Base-by-base conservation (phyloP, 1,140 invertebrate genomes). In the Cyphomyrmex costatus region DNA sequence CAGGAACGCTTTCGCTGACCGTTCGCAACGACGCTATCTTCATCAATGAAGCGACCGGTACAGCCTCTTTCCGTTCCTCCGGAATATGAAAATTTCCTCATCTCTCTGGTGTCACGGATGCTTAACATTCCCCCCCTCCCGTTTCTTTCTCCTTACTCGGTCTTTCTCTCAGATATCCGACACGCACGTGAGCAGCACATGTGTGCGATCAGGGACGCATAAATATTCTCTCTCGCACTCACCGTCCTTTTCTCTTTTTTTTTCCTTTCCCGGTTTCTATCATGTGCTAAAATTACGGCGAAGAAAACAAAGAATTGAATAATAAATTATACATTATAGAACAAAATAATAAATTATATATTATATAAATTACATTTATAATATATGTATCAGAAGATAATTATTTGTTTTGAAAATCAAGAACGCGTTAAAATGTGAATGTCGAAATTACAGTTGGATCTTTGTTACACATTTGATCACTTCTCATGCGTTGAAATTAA, bases 151-250 rank as follows among this genome's bases (percentile, higher is more conserved):
- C 16, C 51, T 51, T 19, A 10, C 46, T 27, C 46, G 21, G 30
- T 51, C 68, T 51, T 56, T 70, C 30, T 61, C 6, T 51, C 61
- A 46, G 46, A 21, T 10, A 3, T 7, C 24, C n/a, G 27, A 83
- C 33, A 87, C 77, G 84, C 85, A 89, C 53, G 58, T 91, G 84
- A 88, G 33, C 66, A 46, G 79, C 85, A 91, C 79, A 82, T 91
- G 85, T 65, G 79, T 82, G 51, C 71, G 60, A 90, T 85, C 76
- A 82, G 66, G 76, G 66, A 16, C 80, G 74, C 49, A 63, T 27
- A 53, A 82, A 46, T 33, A 58, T 46, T 53, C 7, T 73, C 24
- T 60, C 7, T 16, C 8, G 14, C 3, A 16, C 3, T 49, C 4
- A 24, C 42, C 51, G 12, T 7, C 19, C 4, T 56, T 46, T 51